phyloP scores from a whole-genome alignment of 2,113 vertebrate genomes.

The Meleagris gallopavo region DNA sequence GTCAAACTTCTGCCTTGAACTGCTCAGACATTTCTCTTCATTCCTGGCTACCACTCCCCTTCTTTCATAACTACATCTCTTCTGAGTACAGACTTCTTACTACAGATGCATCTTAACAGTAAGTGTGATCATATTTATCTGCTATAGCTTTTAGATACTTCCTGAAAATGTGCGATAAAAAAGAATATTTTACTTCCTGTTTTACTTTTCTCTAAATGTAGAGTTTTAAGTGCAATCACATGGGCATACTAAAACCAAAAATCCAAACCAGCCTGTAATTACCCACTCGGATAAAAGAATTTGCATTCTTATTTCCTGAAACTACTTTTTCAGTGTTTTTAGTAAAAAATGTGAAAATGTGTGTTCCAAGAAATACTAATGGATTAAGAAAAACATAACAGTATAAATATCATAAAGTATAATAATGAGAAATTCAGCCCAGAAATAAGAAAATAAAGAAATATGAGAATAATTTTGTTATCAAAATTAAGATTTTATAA shows the following conservation, averaged over 20 bases:
- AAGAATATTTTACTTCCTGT: no score
- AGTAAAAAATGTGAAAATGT: neutral
- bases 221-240: neutral
- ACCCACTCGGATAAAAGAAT: neutral
- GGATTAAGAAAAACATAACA: neutral
- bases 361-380: neutral
- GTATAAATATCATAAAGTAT: neutral
- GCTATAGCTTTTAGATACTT: no score
- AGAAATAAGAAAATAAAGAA: neutral
- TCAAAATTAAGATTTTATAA: no score
- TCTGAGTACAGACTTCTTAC: neutral
- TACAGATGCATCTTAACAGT: neutral
- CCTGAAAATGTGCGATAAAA: neutral
- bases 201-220: no score
- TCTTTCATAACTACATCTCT: neutral
- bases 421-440: neutral
- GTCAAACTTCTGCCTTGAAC: neutral
- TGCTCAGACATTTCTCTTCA: neutral
- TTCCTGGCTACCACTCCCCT: neutral
- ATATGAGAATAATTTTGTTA: neutral
- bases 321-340: neutral
- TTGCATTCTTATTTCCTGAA: neutral
- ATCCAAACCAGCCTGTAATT: neutral
- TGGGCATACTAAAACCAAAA: neutral
- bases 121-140: neutral